Evolutionary conservation across 2,797 vertebrate genomes (phyloP), one percentile per base, ranked within the genome.

Genomic region (Ceryle rudis): DNA sequence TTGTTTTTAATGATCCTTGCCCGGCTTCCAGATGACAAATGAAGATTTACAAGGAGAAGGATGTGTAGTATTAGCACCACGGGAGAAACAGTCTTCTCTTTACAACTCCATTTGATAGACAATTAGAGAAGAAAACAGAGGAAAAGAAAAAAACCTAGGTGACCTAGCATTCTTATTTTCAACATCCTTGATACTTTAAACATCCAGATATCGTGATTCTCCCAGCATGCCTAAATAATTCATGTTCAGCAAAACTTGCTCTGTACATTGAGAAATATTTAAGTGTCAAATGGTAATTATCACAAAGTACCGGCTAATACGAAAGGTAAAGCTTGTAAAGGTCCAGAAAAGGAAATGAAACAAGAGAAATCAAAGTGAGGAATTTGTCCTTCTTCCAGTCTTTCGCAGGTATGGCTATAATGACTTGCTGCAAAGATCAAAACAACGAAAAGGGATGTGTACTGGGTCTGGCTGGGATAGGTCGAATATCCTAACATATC

Each of bases 21-120:
- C 35, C 29, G 74, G 55, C 16, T 79, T 73, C 60, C 79, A 72
- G 87, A 37, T 37, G 41, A 93, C 82, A 79, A 41, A 90, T 51
- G 29, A 54, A 90, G 90, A 90, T 55, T 66, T 84, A 96, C 86
- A 80, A 62, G 49, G 75, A 51, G 75, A 86, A 88, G 39, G 37
- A 75, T 15, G 70, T 17, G 7, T 41, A 60, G 66, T 17, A 49
- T 90, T 86, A 95, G 89, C 95, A 95, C 77, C 89, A 64, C 1
- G 66, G 66, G 3, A 81, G n/a, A 25, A 89, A 81, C 2, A 44
- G 29, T 54, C 33, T 89, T 71, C 55, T 90, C 57, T 78, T 89
- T 69, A 92, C 55, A 90, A 28, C 10, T 83, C 19, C 16, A 44
- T 66, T 69, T 81, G 39, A 79, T 2, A 81, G 33, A 62, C 5